Evolutionary conservation across 2,888 invertebrate genomes (phyloP).

Genomic region (Neria commutata): DNA sequence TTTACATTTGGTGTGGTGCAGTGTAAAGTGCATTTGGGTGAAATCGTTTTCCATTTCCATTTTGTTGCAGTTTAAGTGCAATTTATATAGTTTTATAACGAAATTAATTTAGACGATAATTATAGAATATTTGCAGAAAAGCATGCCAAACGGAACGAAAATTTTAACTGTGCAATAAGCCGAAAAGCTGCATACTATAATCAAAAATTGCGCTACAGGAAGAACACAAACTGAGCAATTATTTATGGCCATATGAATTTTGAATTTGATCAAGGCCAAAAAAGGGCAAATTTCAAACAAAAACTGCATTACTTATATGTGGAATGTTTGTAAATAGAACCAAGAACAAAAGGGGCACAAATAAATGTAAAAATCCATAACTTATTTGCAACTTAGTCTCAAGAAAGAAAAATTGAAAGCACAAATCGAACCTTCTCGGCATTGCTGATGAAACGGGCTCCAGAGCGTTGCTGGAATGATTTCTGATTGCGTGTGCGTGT

Average conservation of each 20-base stretch:
- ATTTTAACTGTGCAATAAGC: neutral
- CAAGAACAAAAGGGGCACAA: neutral
- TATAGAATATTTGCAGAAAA: too few species aligned
- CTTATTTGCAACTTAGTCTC: conserved; percentile 8
- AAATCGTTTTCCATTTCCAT: too few species aligned
- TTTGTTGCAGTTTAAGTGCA: neutral
- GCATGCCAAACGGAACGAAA: neutral
- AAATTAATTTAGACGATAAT: too few species aligned
- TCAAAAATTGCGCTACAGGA: neutral
- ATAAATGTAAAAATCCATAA: neutral
- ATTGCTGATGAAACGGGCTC: conserved; percentile 57
- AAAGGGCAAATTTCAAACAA: too few species aligned
- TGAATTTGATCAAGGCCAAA: too few species aligned
- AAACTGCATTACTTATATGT: too few species aligned
- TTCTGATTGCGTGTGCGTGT: conserved; percentile 37
- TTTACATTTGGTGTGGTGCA: too few species aligned
- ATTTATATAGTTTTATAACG: too few species aligned
- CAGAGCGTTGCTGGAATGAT: conserved; percentile 60
- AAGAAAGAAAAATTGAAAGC: conserved; percentile 16
- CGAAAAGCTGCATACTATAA: neutral
- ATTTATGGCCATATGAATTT: too few species aligned
- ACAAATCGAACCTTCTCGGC: conserved; percentile 59
- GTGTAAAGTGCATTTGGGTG: too few species aligned
- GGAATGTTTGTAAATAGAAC: neutral
- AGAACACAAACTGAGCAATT: neutral